phyloP scores from a whole-genome alignment of 2,113 vertebrate species.

The Myiozetetes cayanensis region DNA sequence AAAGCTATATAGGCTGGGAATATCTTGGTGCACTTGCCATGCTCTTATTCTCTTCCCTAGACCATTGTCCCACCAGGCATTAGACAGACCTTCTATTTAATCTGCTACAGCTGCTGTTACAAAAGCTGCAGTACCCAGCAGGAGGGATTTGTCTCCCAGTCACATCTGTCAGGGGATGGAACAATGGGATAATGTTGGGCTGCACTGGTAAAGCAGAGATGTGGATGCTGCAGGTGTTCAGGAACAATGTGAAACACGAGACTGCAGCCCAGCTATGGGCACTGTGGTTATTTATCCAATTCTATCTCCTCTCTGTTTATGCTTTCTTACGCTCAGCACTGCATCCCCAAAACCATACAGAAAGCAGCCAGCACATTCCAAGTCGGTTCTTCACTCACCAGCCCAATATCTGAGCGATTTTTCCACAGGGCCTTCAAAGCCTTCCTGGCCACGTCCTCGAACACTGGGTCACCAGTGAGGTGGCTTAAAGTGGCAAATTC shows the following conservation, averaged over 20 bases:
- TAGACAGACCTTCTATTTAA: not conserved
- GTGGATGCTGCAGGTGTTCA: not conserved
- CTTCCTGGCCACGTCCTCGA: slow-evolving; percentile 83
- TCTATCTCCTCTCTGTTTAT: not conserved
- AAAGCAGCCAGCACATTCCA: not conserved
- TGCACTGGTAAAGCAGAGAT: not conserved
- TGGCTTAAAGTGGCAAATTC: slow-evolving; percentile 93
- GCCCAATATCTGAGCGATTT: slow-evolving; percentile 90
- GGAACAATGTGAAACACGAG: not conserved
- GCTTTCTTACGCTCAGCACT: not conserved
- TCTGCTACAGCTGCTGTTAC: not conserved
- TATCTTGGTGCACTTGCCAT: not conserved
- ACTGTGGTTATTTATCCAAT: not conserved
- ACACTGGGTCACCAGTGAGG: slow-evolving; percentile 89
- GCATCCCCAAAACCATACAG: not conserved
- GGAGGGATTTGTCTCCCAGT: not conserved
- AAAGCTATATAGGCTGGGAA: not conserved
- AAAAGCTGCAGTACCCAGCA: not conserved
- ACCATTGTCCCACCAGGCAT: not conserved
- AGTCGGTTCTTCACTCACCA: slow-evolving; percentile 77
- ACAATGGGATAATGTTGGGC: not conserved
- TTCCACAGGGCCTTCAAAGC: slow-evolving; percentile 90
- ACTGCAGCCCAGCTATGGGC: not conserved
- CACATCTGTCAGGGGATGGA: not conserved
- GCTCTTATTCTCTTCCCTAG: not conserved